Evolutionary conservation across 2,797 vertebrate genomes (phyloP).

Genomic region (Lemur catta): DNA sequence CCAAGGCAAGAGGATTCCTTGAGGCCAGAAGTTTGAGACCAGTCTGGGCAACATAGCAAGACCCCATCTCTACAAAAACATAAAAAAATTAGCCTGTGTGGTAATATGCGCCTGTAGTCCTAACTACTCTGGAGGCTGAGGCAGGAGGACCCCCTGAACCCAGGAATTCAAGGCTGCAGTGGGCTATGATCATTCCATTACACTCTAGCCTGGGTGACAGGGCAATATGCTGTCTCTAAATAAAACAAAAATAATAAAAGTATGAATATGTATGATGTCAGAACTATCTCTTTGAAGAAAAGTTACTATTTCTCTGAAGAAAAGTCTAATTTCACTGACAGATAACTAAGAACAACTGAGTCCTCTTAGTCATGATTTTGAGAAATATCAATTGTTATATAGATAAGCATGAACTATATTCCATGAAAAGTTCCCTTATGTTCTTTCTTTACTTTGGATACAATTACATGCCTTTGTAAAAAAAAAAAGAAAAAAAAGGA

Average conservation of each 20-base stretch:
- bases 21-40: not conserved
- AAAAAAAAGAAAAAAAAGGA: not conserved
- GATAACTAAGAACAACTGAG: not conserved
- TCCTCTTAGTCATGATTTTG: not conserved
- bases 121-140: not conserved
- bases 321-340: not conserved
- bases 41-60: not conserved
- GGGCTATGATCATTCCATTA: not conserved
- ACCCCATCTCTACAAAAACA: not conserved
- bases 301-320: slow-evolving; percentile 16
- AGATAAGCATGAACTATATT: not conserved
- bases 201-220: not conserved
- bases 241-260: not conserved
- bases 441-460: slow-evolving; percentile 25
- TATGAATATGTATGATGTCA: not conserved
- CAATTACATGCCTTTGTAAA: not conserved
- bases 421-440: not conserved
- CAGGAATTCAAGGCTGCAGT: not conserved
- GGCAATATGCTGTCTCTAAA: not conserved
- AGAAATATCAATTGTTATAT: not conserved
- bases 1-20: not conserved
- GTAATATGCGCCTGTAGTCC: not conserved
- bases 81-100: not conserved
- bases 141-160: not conserved
- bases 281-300: not conserved